Conservation (phyloP, 2,113 vertebrate species). For the Mastomys coucha region DNA sequence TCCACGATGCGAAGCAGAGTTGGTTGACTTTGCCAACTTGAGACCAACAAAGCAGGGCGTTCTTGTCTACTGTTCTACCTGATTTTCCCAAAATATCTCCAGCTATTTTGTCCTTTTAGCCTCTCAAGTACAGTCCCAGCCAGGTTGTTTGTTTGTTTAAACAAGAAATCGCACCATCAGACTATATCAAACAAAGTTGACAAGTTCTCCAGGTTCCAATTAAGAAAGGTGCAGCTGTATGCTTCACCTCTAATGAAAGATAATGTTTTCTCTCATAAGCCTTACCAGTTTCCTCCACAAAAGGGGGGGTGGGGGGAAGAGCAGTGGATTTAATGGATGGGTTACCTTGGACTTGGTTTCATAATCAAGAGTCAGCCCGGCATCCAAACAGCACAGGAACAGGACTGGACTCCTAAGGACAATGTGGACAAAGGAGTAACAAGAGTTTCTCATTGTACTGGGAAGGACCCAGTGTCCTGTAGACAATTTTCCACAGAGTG, state of each 20-base stretch:
- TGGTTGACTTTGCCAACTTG: background rate
- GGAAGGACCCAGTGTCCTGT: background rate
- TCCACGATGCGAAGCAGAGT: background rate
- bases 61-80: background rate
- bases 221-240: background rate
- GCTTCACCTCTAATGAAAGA: background rate
- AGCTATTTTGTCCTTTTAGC: background rate
- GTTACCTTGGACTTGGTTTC: slow-evolving; percentile 38
- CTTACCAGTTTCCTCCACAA: background rate
- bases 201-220: background rate
- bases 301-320: background rate
- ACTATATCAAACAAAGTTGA: background rate
- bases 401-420: background rate
- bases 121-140: background rate
- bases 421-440: background rate
- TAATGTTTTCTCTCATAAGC: slow-evolving; percentile 1
- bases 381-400: background rate
- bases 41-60: background rate
- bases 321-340: background rate
- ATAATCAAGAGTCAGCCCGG: background rate
- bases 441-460: background rate
- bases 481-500: background rate
- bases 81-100: slow-evolving; percentile 21
- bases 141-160: too few species aligned
- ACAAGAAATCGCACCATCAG: slow-evolving; percentile 14